These are phyloP conservation scores for Diarsia brunnea DNA, from an alignment of 2,888 invertebrate genomes.

Conservation along the genomic window DNA sequence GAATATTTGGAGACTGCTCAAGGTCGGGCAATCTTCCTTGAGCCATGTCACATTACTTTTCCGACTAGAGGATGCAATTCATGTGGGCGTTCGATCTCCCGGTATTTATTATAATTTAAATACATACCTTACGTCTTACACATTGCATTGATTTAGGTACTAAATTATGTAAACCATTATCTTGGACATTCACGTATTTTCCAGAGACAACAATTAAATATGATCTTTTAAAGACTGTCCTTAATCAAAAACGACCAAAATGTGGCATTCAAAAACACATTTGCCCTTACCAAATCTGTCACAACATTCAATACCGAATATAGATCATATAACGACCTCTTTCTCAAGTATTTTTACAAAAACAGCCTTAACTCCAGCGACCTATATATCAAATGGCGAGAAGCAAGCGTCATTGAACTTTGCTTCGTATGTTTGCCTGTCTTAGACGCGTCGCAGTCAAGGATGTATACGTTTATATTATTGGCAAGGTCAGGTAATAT, in stretches of 20 bases:
- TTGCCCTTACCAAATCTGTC: slow-evolving; percentile 49
- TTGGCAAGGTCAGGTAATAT: slow-evolving; percentile 58
- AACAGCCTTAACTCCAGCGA: slow-evolving; percentile 55
- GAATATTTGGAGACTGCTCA: slow-evolving; percentile 77
- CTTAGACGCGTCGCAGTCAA: slow-evolving; percentile 63
- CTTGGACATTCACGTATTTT: slow-evolving; percentile 24
- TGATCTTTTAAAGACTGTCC: slow-evolving; percentile 11
- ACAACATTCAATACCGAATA: slow-evolving; percentile 43
- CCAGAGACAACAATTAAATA: slow-evolving; percentile 2
- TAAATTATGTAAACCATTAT: slow-evolving; percentile 20
- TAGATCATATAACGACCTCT: slow-evolving; percentile 56
- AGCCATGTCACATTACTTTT: slow-evolving; percentile 13
- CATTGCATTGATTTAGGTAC: not conserved
- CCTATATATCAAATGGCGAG: slow-evolving; percentile 64
- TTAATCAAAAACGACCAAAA: slow-evolving; percentile 18
- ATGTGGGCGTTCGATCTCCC: not conserved
- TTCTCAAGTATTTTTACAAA: slow-evolving; percentile 52
- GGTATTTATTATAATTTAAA: not conserved
- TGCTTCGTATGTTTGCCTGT: slow-evolving; percentile 52
- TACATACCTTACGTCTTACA: not conserved
- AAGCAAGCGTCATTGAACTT: slow-evolving; percentile 70
- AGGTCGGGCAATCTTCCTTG: slow-evolving; percentile 73
- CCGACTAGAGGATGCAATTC: slow-evolving; percentile 1
- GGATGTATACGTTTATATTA: slow-evolving; percentile 61
- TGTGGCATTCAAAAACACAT: slow-evolving; percentile 43